phyloP scores from a whole-genome alignment of 2,113 vertebrate species.

The Ceyx margarethae region DNA sequence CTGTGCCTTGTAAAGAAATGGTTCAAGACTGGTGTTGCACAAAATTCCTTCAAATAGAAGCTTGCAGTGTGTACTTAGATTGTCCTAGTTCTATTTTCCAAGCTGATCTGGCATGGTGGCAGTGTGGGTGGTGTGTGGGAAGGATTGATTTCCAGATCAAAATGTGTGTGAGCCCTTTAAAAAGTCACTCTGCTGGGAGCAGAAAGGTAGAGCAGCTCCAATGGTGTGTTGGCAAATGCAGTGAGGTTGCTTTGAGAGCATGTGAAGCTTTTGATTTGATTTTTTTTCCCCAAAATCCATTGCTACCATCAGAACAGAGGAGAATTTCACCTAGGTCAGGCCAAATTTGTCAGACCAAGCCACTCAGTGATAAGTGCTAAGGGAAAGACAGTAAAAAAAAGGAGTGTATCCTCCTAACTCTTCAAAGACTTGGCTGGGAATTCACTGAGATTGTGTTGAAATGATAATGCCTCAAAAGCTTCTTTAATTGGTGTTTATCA shows the following conservation, averaged over 20 bases:
- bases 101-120: neutral
- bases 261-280: neutral
- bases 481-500: neutral
- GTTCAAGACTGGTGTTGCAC: neutral
- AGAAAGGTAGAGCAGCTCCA: neutral
- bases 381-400: neutral
- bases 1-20: neutral
- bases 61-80: neutral
- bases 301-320: neutral
- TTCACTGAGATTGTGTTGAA: neutral
- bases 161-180: too few relatives aligned
- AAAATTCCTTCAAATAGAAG: neutral
- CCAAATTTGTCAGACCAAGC: neutral
- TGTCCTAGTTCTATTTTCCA: neutral
- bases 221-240: neutral
- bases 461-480: neutral
- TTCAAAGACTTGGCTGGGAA: neutral
- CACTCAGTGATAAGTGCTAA: neutral
- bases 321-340: neutral
- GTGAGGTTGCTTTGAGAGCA: neutral
- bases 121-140: neutral
- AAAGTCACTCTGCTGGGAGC: neutral
- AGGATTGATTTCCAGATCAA: neutral
- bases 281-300: neutral
- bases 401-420: neutral